These are phyloP conservation scores for Heterotilapia buettikoferi DNA, from an alignment of 2,113 vertebrate species.

Conservation along the genomic window DNA sequence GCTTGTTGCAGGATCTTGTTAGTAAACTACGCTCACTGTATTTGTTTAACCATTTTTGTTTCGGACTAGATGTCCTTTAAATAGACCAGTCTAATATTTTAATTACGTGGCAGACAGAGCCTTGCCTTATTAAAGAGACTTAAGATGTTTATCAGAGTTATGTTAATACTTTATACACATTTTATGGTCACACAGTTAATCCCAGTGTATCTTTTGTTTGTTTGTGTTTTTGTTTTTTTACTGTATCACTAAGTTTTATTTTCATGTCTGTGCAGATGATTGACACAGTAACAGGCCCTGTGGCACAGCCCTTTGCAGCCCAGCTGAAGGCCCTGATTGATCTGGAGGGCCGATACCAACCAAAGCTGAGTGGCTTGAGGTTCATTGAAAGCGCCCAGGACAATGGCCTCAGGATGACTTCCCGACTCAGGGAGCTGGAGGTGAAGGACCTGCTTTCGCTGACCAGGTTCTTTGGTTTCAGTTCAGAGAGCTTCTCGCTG, in stretches of 20 bases:
- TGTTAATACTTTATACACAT: not conserved
- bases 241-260: not conserved
- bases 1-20: not conserved
- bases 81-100: not conserved
- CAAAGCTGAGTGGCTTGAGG: slow-evolving; percentile 83
- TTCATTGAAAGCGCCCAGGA: slow-evolving; percentile 84
- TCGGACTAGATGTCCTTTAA: not conserved
- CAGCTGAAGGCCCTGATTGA: slow-evolving; percentile 82
- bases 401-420: slow-evolving; percentile 88
- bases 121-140: not conserved
- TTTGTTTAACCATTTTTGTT: not conserved
- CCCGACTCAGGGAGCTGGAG: slow-evolving; percentile 84
- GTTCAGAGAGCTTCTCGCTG: slow-evolving; percentile 85
- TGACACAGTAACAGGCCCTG: slow-evolving; percentile 69
- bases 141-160: not conserved
- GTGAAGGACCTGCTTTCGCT: slow-evolving; percentile 91
- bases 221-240: not conserved
- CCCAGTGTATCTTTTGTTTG: not conserved
- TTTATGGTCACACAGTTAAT: not conserved
- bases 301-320: slow-evolving; percentile 68
- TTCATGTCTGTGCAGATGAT: slow-evolving; percentile 81
- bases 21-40: not conserved
- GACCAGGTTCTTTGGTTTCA: slow-evolving; percentile 91
- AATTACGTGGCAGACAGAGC: not conserved
- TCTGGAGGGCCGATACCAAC: slow-evolving; percentile 82